These are phyloP conservation scores for Electrona antarctica DNA, from an alignment of 2,113 vertebrate species.

Conservation along the genomic window DNA sequence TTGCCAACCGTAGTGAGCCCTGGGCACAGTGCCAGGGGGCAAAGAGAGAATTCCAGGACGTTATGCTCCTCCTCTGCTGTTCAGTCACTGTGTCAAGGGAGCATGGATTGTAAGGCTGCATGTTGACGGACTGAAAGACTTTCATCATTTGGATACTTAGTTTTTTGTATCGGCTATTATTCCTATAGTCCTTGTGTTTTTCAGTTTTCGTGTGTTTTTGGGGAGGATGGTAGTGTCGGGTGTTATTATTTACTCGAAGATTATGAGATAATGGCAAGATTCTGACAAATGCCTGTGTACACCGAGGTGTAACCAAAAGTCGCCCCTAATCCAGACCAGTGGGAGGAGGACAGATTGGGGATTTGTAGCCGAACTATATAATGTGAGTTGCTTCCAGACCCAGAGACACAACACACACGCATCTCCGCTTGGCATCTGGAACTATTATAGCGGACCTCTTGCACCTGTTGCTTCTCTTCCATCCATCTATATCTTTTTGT, in stretches of 20 bases:
- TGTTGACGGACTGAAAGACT: not conserved
- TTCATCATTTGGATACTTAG: not conserved
- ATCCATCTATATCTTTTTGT: constrained; percentile 6
- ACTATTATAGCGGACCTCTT: constrained; percentile 63
- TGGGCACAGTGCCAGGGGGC: constrained; percentile 13
- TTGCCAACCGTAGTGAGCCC: constrained; percentile 29
- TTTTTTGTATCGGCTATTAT: not conserved
- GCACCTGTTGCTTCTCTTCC: constrained; percentile 9
- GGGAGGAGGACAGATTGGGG: constrained; percentile 48
- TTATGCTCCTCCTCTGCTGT: constrained; percentile 60
- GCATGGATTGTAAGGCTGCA: constrained; percentile 6
- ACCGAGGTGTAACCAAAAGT: constrained; percentile 45
- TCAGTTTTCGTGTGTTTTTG: not conserved
- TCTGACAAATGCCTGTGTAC: constrained; percentile 35
- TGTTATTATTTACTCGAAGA: constrained; percentile 19
- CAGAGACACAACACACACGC: constrained; percentile 39
- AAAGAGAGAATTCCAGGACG: constrained; percentile 28
- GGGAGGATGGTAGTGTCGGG: not conserved
- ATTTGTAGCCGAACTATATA: constrained; percentile 50
- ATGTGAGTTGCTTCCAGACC: constrained; percentile 42
- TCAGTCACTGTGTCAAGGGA: constrained; percentile 62
- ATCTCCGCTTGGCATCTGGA: constrained; percentile 44
- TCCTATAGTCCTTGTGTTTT: not conserved
- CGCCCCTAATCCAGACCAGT: constrained; percentile 37
- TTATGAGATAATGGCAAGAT: constrained; percentile 12